Conservation (phyloP, 2,113 vertebrate genomes). For the Cinclus cinclus region DNA sequence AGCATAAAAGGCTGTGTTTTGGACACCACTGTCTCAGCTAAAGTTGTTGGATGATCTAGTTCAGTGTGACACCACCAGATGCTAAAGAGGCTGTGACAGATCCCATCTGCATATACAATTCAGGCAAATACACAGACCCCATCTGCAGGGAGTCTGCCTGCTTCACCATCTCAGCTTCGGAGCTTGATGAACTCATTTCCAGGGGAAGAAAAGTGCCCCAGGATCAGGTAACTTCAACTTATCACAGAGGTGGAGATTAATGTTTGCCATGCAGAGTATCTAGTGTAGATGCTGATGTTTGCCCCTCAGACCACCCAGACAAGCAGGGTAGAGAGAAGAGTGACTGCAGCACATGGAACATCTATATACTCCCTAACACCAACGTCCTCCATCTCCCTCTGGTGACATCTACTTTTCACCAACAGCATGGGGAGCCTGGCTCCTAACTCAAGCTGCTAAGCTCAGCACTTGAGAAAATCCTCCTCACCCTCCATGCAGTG, state of each 20-base stretch:
- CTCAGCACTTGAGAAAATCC: background rate
- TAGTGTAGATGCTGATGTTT: background rate
- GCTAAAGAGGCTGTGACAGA: background rate
- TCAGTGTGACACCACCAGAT: fast-evolving
- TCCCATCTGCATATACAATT: background rate
- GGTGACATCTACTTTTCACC: background rate
- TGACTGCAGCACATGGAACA: background rate
- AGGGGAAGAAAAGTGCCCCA: background rate
- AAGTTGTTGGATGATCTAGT: background rate
- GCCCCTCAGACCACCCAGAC: background rate
- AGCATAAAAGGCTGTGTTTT: background rate
- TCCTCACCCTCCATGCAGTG: background rate
- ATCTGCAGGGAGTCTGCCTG: background rate
- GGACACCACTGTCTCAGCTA: background rate
- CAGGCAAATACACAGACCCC: background rate
- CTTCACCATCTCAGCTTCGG: background rate
- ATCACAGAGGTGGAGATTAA: background rate
- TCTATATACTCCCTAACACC: background rate
- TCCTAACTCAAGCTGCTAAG: background rate
- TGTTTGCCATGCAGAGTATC: background rate
- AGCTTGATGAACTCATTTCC: background rate
- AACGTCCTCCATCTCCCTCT: background rate
- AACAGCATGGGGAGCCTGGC: background rate
- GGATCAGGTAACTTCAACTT: background rate
- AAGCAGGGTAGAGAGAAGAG: background rate